Conservation (phyloP, 1,140 invertebrate genomes). For the Microplitis demolitor region DNA sequence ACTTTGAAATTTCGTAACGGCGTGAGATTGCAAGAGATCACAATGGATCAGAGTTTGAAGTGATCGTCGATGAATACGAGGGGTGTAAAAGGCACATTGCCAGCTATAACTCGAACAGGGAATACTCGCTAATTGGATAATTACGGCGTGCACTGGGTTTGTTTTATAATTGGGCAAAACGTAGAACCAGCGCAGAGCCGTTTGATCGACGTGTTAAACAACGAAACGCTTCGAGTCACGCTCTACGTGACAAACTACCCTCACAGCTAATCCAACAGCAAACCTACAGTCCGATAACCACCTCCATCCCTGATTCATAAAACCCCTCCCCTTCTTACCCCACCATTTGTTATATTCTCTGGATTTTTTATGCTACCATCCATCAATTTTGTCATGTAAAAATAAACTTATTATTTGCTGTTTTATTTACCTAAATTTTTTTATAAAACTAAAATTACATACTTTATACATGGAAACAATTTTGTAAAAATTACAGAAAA, state of each 20-base stretch:
- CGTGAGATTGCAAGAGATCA: conserved; percentile 5
- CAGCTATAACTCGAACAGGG: conserved; percentile 25
- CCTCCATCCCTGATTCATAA: not conserved
- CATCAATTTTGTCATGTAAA: no score
- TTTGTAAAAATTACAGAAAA: no score
- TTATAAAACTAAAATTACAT: no score
- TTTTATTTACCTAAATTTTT: no score
- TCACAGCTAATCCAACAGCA: conserved; percentile 51
- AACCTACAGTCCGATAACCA: conserved; percentile 24
- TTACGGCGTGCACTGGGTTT: conserved; percentile 58
- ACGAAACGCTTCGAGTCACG: conserved; percentile 59
- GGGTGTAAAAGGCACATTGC: conserved; percentile 26
- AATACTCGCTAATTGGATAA: conserved; percentile 61
- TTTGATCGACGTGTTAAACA: conserved; percentile 58
- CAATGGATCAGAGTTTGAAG: conserved; percentile 8
- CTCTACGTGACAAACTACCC: conserved; percentile 61
- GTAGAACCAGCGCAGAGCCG: conserved; percentile 34
- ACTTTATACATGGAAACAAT: no score
- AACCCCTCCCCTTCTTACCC: not conserved
- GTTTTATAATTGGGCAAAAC: conserved; percentile 62
- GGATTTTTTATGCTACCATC: not conserved
- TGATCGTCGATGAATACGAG: conserved; percentile 4
- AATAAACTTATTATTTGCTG: no score
- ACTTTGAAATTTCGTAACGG: not conserved
- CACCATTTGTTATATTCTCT: not conserved